Conservation (phyloP, 2,888 invertebrate species). For the Rapana venosa region DNA sequence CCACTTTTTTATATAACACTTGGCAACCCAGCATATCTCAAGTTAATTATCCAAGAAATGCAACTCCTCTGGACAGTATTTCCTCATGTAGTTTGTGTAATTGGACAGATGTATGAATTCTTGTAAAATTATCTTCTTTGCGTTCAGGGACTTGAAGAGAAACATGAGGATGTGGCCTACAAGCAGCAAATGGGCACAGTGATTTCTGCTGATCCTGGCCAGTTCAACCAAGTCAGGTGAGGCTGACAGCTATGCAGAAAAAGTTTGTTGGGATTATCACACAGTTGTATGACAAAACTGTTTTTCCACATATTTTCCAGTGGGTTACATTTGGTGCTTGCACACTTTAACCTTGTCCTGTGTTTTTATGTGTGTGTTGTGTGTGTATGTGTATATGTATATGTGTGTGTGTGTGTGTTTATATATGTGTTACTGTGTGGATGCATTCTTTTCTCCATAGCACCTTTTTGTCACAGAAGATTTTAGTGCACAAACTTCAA, state of each 20-base stretch:
- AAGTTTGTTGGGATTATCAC: not conserved
- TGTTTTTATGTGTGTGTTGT: not conserved
- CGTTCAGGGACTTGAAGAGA: conserved; percentile 21
- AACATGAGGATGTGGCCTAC: not conserved
- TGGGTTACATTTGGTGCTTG: not conserved
- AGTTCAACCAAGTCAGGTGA: conserved; percentile 62
- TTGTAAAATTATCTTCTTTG: too few relatives aligned
- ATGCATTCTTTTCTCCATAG: too few relatives aligned
- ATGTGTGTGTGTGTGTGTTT: not conserved
- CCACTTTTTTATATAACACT: too few relatives aligned
- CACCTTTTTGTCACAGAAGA: too few relatives aligned
- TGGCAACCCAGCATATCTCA: too few relatives aligned
- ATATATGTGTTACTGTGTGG: too few relatives aligned
- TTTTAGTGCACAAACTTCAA: too few relatives aligned
- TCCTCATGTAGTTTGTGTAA: too few relatives aligned
- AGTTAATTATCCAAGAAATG: too few relatives aligned
- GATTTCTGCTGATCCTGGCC: conserved; percentile 58
- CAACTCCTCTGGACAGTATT: too few relatives aligned
- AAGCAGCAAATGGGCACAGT: conserved; percentile 44
- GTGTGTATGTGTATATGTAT: not conserved
- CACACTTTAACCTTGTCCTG: not conserved
- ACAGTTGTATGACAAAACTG: not conserved
- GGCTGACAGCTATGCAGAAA: not conserved
- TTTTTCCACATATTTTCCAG: too few relatives aligned
- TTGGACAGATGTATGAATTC: too few relatives aligned